Evolutionary conservation across 2,888 invertebrate genomes (phyloP).

Genomic region (Salticus scenicus): DNA sequence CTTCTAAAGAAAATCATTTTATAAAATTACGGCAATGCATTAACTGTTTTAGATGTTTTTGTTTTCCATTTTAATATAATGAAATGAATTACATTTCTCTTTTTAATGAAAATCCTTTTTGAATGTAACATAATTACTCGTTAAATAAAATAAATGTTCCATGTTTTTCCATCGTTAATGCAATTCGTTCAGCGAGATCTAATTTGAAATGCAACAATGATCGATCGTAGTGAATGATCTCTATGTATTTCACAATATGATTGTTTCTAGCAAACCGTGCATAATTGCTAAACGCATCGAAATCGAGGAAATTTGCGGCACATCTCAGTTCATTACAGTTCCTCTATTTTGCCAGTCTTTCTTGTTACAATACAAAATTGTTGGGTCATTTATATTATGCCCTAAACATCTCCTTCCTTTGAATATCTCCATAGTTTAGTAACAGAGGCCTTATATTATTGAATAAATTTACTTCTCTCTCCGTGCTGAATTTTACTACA

Average conservation of each 20-base stretch:
- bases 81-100: too few relatives aligned
- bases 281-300: background rate
- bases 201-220: too few relatives aligned
- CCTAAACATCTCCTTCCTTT: background rate
- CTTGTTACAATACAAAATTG: background rate
- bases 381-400: background rate
- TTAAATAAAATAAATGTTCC: too few relatives aligned
- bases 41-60: too few relatives aligned
- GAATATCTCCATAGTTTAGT: background rate
- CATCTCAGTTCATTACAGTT: background rate
- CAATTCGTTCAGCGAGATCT: too few relatives aligned
- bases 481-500: slow-evolving; percentile 27
- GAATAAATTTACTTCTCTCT: slow-evolving; percentile 41
- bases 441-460: background rate
- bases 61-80: too few relatives aligned
- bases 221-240: too few relatives aligned
- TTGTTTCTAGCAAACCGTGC: background rate
- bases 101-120: too few relatives aligned
- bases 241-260: background rate
- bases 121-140: too few relatives aligned
- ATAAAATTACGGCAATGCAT: too few relatives aligned
- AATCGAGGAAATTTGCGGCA: background rate
- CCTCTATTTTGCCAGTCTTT: background rate
- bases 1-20: too few relatives aligned
- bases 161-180: too few relatives aligned